These are phyloP conservation scores for Bruchidius siliquastri DNA, from an alignment of 2,888 invertebrate genomes.

Conservation along the genomic window DNA sequence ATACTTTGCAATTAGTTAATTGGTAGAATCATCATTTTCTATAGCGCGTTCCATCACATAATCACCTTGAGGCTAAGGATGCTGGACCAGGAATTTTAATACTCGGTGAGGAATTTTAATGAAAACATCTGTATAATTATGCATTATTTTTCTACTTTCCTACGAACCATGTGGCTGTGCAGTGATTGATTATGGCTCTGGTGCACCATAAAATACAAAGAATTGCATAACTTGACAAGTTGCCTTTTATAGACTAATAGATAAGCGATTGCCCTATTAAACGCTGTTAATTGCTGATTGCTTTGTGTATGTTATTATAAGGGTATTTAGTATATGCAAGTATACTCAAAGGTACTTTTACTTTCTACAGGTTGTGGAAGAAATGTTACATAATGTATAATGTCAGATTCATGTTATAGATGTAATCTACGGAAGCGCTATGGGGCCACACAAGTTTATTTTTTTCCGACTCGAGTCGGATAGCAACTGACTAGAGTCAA, in stretches of 20 bases:
- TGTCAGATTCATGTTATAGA: too few relatives aligned
- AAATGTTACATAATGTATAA: too few relatives aligned
- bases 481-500: too few relatives aligned
- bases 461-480: too few relatives aligned
- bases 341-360: too few relatives aligned
- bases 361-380: too few relatives aligned
- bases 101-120: neutral
- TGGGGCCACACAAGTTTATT: too few relatives aligned
- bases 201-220: neutral
- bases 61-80: neutral
- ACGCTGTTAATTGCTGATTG: neutral
- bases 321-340: too few relatives aligned
- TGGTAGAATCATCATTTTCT: neutral
- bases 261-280: neutral
- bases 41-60: neutral
- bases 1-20: neutral
- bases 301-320: too few relatives aligned
- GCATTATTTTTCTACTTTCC: neutral
- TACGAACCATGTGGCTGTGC: neutral
- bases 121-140: neutral
- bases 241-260: neutral
- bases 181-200: neutral
- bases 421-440: too few relatives aligned
- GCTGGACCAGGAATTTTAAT: neutral
- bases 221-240: neutral